Percentiles rank a stretch among this genome's conserved stretches.
These are phyloP conservation scores for Lordiphosa collinella DNA, from an alignment of 1,140 invertebrate genomes.

Conservation along the genomic window DNA sequence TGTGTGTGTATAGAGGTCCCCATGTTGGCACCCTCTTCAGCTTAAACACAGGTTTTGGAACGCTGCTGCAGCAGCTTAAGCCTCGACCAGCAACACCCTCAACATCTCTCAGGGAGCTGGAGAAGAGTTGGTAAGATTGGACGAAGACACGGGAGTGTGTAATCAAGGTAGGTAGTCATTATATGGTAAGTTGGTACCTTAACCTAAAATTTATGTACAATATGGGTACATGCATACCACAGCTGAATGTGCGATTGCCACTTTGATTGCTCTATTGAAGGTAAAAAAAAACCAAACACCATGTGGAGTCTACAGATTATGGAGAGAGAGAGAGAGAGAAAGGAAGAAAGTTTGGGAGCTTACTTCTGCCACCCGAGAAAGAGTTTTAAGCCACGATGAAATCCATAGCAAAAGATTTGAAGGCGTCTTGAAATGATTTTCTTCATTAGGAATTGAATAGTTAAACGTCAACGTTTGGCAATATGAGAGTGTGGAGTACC, in stretches of 20 bases:
- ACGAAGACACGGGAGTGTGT: constrained; percentile 45
- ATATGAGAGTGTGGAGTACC: no score
- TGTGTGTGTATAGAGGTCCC: constrained; percentile 11
- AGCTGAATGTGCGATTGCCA: constrained; percentile 37
- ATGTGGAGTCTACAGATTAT: no score
- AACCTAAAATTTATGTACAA: constrained; percentile 59
- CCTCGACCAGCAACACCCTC: constrained; percentile 49
- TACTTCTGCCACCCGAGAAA: no score
- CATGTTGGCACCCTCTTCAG: constrained; percentile 69
- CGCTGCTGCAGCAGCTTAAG: constrained; percentile 20
- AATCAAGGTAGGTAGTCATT: constrained; percentile 76
- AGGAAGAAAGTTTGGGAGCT: no score
- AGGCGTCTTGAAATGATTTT: no score
- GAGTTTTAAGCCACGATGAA: no score
- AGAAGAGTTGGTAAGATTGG: constrained; percentile 7
- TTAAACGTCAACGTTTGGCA: no score
- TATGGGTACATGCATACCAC: constrained; percentile 43
- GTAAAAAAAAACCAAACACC: constrained; percentile 3
- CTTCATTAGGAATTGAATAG: no score
- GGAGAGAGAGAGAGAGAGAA: no score
- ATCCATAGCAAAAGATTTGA: no score
- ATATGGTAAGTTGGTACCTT: constrained; percentile 62
- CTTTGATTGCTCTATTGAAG: constrained; percentile 59
- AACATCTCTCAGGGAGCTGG: constrained; percentile 29
- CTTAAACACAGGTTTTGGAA: constrained; percentile 66